Percentiles rank a stretch among this genome's conserved stretches.
Evolutionary conservation across 2,113 vertebrate species (phyloP).

Genomic region (Gnathonemus longibarbis): DNA sequence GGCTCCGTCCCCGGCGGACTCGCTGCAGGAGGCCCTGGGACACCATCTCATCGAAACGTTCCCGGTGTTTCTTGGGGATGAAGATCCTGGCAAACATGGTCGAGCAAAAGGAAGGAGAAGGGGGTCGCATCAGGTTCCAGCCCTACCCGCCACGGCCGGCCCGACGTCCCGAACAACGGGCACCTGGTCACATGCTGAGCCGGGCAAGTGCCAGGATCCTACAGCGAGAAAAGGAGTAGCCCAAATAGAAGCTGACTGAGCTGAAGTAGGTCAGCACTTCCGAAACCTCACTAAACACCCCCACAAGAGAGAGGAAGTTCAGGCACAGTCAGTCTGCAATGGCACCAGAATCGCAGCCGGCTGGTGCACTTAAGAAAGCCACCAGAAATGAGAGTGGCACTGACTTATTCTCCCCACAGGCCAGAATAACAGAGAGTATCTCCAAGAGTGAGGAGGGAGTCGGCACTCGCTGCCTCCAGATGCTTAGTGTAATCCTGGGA

Average conservation of each 20-base stretch:
- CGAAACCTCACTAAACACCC: background rate
- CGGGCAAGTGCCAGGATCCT: background rate
- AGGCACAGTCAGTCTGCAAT: background rate
- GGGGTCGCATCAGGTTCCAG: background rate
- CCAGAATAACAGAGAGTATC: background rate
- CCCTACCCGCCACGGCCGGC: background rate
- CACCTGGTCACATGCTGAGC: background rate
- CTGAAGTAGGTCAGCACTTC: background rate
- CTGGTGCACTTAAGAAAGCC: background rate
- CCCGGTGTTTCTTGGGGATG: slow-evolving; percentile 94
- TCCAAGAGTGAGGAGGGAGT: background rate
- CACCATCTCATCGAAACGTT: slow-evolving; percentile 92
- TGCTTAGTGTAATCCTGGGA: background rate
- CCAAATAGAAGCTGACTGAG: background rate
- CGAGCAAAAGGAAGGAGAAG: background rate
- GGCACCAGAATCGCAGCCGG: background rate
- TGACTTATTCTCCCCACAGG: background rate
- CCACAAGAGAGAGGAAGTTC: background rate
- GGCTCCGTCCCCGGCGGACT: slow-evolving; percentile 74
- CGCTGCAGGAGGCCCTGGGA: slow-evolving; percentile 90
- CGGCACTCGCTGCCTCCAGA: background rate
- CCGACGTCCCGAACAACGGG: background rate
- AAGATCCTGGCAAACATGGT: slow-evolving; percentile 78
- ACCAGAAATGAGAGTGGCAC: background rate
- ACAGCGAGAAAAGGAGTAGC: background rate